A percentile compares a stretch with the other conserved stretches of the same genome.
phyloP scores from a whole-genome alignment of 2,888 invertebrate genomes.

The Tetragonula carbonaria region DNA sequence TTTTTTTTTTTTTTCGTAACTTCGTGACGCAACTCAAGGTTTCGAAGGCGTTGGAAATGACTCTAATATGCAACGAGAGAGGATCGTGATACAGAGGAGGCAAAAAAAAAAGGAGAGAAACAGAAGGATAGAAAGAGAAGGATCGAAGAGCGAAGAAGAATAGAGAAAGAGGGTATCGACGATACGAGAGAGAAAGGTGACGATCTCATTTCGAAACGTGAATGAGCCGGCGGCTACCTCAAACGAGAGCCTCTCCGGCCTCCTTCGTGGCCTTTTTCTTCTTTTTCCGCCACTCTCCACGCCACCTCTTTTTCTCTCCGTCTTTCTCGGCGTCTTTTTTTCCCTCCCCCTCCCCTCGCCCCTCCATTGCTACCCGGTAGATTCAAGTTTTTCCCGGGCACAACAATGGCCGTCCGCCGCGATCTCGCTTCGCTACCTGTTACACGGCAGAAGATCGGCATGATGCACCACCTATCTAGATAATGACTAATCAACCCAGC shows the following conservation, averaged over 20 bases:
- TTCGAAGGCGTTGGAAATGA: background rate
- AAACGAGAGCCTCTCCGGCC: constrained; percentile 77
- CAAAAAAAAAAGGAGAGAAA: constrained; percentile 21
- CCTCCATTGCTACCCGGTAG: constrained; percentile 59
- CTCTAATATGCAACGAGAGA: constrained; percentile 19
- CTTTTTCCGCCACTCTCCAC: constrained; percentile 33
- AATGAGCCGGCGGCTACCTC: constrained; percentile 83
- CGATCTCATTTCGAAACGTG: constrained; percentile 83
- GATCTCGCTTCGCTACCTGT: constrained; percentile 63
- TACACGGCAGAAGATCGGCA: constrained; percentile 71
- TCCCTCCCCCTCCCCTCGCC: constrained; percentile 38
- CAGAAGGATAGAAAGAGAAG: constrained; percentile 6
- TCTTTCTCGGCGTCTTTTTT: constrained; percentile 53
- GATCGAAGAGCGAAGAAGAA: background rate
- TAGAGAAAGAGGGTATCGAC: constrained; percentile 31
- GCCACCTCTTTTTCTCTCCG: constrained; percentile 48
- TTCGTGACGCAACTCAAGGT: constrained; percentile 20
- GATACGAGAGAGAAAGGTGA: constrained; percentile 61
- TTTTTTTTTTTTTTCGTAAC: constrained; percentile 12
- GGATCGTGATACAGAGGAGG: background rate
- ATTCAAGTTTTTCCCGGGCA: constrained; percentile 75
- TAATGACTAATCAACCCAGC: constrained; percentile 76
- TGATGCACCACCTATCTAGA: constrained; percentile 75
- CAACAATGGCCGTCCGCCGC: constrained; percentile 71
- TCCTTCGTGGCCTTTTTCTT: constrained; percentile 50